Base-by-base conservation (phyloP, 2,888 invertebrate genomes). In the Cryptophagus acutangulus region DNA sequence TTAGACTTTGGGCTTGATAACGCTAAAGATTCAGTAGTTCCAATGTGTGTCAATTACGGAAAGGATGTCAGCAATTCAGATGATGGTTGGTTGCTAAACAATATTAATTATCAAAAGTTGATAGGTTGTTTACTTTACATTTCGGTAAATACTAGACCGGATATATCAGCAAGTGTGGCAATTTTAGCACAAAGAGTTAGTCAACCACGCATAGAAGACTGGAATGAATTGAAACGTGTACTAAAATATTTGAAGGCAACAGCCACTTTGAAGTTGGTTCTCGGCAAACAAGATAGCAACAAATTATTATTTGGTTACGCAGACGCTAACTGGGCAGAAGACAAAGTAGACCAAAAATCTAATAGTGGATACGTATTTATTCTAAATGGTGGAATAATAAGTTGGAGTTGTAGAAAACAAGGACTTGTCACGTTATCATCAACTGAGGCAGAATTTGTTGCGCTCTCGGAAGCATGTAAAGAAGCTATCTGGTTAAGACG, bases 121-220 rank as follows among this genome's bases (percentile, higher is more conserved):
- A n/a, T n/a, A n/a, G n/a, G n/a, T n/a, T n/a, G n/a, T n/a, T n/a
- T n/a, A n/a, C n/a, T n/a, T n/a, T n/a, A n/a, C n/a, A n/a, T n/a
- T n/a, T n/a, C 45, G 39, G 33, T 13, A 33, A 13, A 33, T 12
- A 44, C 36, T 1, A 3, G 42, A 18, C 44, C 47, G 6, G 40
- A 39, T 39, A 37, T 47, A 16, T 36, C 39, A 3, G 33, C 39
- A 17, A 34, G 25, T 29, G 40, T 40, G 9, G 29, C 37, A 17
- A 18, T 40, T 17, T 16, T 34, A 8, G 40, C 40, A n/a, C 36
- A 43, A 40, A 33, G 4, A 6, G 28, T 42, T 8, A 25, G 39
- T 15, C 28, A 41, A 41, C 34, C 41, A 17, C 26, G 6, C 14
- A 2, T n/a, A 8, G 15, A 24, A 9, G 37, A 41, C 24, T 15